Evolutionary conservation across 2,888 invertebrate genomes (phyloP), one percentile per base, ranked within the genome.

Genomic region (Athrips mouffetella): DNA sequence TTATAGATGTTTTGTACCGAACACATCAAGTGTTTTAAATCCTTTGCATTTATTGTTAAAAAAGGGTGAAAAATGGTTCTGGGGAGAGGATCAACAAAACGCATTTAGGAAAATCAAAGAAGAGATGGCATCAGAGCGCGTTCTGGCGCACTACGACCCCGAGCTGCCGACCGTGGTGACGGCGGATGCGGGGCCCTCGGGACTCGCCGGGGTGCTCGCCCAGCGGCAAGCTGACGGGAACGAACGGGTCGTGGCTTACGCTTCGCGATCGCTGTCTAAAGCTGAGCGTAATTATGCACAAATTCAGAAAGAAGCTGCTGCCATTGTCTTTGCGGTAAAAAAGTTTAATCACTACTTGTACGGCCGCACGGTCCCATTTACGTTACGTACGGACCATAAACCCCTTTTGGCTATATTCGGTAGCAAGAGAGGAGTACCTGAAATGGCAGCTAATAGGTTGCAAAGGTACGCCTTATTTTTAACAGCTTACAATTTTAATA

Each of bases 281-380:
- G 40, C 47, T n/a, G 53, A 56, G 33, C 18, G 30, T 6, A 49
- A 47, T 37, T 53, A 52, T 39, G 41, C 50, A 0, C 54, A 56
- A 37, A 55, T 54, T n/a, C 51, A 57, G 35, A 51, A 49, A 29
- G 54, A 54, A 25, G 53, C 52, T 1, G 25, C 49, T 1, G 46
- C 50, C 2, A 55, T 57, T 16, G 31, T 55, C 20, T 58, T 52
- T 29, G 48, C 48, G 0, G 20, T 55, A 47, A 54, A 45, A 49
- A 54, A 41, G 11, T 52, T 58, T 50, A 50, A 56, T 45, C 54
- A 58, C 15, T 58, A 54, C 33, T 30, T 56, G 16, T 58, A 56
- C 33, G 58, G 52, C 1, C 25, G 54, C 3, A 23, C 30, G 27
- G 30, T 29, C 3, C 55, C 53, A 8, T 58, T 58, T 11, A 44